Evolutionary conservation across 2,888 invertebrate genomes (phyloP).

Genomic region (Isotomurus palustris): DNA sequence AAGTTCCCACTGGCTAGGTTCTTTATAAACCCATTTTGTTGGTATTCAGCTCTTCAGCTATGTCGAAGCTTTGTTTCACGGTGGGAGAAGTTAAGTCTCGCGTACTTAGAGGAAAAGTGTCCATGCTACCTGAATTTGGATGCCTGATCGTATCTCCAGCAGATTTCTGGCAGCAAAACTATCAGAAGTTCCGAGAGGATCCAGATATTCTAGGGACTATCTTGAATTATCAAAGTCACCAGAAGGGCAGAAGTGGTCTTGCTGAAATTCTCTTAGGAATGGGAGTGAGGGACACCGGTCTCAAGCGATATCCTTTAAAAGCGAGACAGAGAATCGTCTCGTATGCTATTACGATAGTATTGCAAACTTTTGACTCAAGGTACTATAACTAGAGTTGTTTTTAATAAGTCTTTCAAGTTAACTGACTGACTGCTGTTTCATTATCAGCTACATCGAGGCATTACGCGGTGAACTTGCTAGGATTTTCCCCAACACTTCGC

Average conservation of each 20-base stretch:
- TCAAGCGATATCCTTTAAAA: constrained; percentile 80
- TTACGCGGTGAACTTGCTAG: constrained; percentile 64
- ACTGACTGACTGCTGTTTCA: too few species aligned
- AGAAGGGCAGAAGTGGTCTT: constrained; percentile 75
- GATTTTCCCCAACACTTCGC: constrained; percentile 62
- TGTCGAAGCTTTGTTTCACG: constrained; percentile 65
- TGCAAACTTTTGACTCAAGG: constrained; percentile 53
- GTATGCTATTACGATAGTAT: constrained; percentile 82
- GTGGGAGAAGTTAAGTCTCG: constrained; percentile 66
- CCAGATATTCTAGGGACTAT: constrained; percentile 74
- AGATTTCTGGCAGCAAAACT: constrained; percentile 85
- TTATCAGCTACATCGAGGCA: constrained; percentile 68
- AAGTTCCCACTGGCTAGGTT: background rate
- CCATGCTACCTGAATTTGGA: constrained; percentile 80
- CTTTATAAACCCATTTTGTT: background rate
- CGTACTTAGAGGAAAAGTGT: constrained; percentile 54
- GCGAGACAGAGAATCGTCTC: constrained; percentile 79
- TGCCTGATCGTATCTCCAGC: constrained; percentile 89
- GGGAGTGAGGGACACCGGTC: constrained; percentile 81
- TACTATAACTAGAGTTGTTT: too few species aligned
- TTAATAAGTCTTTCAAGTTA: too few species aligned
- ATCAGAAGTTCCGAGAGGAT: constrained; percentile 72
- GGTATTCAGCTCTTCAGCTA: constrained; percentile 27
- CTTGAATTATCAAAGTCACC: constrained; percentile 72
- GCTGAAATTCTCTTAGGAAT: constrained; percentile 91